A percentile compares a stretch with the other conserved stretches of the same genome.
phyloP scores from a whole-genome alignment of 2,888 invertebrate genomes.

The Caenorhabditis panamensis region DNA sequence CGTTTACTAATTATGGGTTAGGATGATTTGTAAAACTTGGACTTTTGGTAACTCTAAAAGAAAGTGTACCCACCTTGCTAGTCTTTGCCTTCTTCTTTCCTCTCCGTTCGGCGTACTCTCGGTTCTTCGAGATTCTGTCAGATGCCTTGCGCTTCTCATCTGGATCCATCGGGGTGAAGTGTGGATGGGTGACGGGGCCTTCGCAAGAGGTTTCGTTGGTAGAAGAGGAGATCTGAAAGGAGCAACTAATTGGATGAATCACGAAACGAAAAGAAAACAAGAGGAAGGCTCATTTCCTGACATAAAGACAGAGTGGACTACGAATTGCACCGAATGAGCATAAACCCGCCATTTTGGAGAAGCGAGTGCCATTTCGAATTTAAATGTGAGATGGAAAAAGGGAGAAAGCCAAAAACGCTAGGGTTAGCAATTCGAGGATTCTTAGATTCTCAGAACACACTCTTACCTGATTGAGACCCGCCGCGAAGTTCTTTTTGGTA shows the following conservation, averaged over 20 bases:
- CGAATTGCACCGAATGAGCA: background rate
- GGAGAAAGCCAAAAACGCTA: too few relatives aligned
- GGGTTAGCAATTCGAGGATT: background rate
- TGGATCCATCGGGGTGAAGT: slow-evolving; percentile 52
- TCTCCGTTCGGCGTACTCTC: slow-evolving; percentile 38
- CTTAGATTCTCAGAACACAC: background rate
- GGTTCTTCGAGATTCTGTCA: slow-evolving; percentile 58
- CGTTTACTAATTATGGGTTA: slow-evolving; percentile 24
- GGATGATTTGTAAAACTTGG: slow-evolving; percentile 6
- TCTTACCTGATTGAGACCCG: slow-evolving; percentile 30
- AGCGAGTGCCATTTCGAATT: background rate
- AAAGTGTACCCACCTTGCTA: slow-evolving; percentile 66
- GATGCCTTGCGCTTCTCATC: slow-evolving; percentile 63
- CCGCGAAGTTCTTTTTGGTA: slow-evolving; percentile 40
- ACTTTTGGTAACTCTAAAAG: too few relatives aligned
- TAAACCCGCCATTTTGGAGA: background rate
- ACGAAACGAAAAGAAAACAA: background rate
- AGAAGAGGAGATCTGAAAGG: slow-evolving; percentile 6
- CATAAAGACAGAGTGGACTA: slow-evolving; percentile 5
- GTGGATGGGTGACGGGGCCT: background rate
- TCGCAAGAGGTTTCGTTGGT: background rate
- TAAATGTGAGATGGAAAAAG: background rate
- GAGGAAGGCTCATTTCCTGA: background rate
- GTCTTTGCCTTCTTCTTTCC: slow-evolving; percentile 67
- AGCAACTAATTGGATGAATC: slow-evolving; percentile 11